A percentile compares a stretch with the other conserved stretches of the same genome.
Evolutionary conservation across 2,888 invertebrate genomes (phyloP).

Genomic region (Folsomia candida): DNA sequence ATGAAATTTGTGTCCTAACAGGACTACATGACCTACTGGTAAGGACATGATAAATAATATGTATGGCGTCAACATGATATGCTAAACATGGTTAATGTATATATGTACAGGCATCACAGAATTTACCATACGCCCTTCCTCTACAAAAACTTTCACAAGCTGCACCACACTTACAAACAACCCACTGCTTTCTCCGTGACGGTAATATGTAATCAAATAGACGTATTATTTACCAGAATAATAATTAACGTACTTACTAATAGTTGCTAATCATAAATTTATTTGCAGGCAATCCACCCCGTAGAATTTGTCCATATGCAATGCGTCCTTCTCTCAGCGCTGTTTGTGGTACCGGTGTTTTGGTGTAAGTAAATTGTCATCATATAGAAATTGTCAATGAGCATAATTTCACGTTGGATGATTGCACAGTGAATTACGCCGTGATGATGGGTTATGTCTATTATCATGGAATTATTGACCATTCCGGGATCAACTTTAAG

Average conservation of each 20-base stretch:
- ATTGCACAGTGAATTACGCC: slow-evolving; percentile 55
- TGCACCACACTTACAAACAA: slow-evolving; percentile 73
- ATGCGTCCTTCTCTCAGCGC: slow-evolving; percentile 61
- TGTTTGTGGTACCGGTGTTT: slow-evolving; percentile 65
- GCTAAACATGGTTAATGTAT: no score
- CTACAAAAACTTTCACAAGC: slow-evolving; percentile 70
- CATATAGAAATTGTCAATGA: no score
- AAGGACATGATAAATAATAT: no score
- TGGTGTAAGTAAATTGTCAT: no score
- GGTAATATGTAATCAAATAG: no score
- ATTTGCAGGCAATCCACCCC: slow-evolving; percentile 74
- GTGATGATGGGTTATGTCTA: slow-evolving; percentile 61
- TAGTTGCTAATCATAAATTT: no score
- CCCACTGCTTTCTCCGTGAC: slow-evolving; percentile 74
- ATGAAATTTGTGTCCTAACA: slow-evolving; percentile 43
- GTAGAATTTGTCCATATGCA: slow-evolving; percentile 67
- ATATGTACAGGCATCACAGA: slow-evolving; percentile 66
- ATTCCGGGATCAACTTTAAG: slow-evolving; percentile 72
- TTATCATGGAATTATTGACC: slow-evolving; percentile 72
- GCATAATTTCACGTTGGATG: background rate
- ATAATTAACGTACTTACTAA: no score
- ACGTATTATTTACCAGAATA: no score
- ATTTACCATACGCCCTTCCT: slow-evolving; percentile 67
- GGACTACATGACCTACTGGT: slow-evolving; percentile 68
- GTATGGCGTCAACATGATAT: no score